Conservation (phyloP, 2,797 vertebrate genomes). For the Danio tinwini region DNA sequence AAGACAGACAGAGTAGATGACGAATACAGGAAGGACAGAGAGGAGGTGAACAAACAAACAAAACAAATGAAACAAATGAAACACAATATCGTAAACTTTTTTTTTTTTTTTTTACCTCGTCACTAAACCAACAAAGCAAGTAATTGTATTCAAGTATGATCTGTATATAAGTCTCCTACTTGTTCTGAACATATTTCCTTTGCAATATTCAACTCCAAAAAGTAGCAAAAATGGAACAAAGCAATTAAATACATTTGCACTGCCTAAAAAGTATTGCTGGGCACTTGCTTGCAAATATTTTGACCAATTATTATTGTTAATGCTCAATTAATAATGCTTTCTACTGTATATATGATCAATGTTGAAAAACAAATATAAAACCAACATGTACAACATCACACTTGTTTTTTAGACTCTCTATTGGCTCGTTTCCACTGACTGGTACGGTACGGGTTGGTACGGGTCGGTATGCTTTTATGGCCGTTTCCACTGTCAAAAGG, state of each 20-base stretch:
- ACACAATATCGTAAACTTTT: constrained; percentile 11
- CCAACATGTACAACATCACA: too few species aligned
- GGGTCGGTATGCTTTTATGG: too few species aligned
- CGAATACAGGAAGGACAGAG: constrained; percentile 6
- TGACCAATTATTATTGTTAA: too few species aligned
- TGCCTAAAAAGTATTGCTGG: not conserved
- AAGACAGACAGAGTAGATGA: constrained; percentile 27
- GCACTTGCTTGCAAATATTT: not conserved
- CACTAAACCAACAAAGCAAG: not conserved
- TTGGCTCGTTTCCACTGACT: too few species aligned
- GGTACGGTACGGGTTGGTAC: too few species aligned
- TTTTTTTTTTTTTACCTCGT: not conserved
- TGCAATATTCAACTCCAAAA: not conserved
- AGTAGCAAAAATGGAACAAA: not conserved
- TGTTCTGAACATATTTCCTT: not conserved
- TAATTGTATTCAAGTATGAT: not conserved
- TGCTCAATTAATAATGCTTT: too few species aligned
- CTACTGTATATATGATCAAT: too few species aligned
- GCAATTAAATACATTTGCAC: not conserved
- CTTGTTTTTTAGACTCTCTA: too few species aligned
- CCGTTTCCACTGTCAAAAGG: too few species aligned
- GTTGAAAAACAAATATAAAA: too few species aligned
- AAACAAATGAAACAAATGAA: constrained; percentile 18
- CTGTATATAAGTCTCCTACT: not conserved
- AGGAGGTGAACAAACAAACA: constrained; percentile 6